A percentile compares a stretch with the other conserved stretches of the same genome.
These are phyloP conservation scores for Mastomys coucha DNA, from an alignment of 2,113 vertebrate species.

Conservation along the genomic window DNA sequence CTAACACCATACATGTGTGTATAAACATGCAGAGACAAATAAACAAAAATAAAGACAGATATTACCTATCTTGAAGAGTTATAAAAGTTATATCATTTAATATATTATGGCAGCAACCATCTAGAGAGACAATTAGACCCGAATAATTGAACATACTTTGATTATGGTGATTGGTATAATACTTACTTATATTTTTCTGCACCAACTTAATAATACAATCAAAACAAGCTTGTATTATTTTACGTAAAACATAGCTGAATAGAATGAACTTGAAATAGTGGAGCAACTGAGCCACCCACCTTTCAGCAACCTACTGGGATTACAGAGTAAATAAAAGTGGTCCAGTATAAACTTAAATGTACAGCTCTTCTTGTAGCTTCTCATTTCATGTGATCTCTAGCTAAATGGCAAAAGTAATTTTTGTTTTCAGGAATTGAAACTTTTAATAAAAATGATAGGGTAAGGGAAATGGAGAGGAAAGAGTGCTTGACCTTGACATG, in stretches of 20 bases:
- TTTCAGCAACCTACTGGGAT: neutral
- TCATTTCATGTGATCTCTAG: neutral
- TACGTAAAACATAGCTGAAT: neutral
- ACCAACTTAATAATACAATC: neutral
- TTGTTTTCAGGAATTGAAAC: neutral
- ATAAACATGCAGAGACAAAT: neutral
- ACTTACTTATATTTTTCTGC: neutral
- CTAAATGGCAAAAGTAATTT: neutral
- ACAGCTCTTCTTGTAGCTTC: neutral
- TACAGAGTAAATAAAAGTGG: neutral
- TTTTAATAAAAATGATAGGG: neutral
- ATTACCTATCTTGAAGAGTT: neutral
- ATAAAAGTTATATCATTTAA: neutral
- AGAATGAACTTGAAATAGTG: neutral
- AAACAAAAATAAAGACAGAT: neutral
- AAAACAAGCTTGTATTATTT: neutral
- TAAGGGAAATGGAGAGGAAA: neutral
- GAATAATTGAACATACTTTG: neutral
- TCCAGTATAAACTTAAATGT: neutral
- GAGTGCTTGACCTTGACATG: neutral
- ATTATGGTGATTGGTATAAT: neutral
- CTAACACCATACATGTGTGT: neutral
- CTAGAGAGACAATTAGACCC: neutral
- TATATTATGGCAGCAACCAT: neutral
- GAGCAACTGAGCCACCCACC: neutral